Evolutionary conservation across 2,888 invertebrate genomes (phyloP), one percentile per base, ranked within the genome.

Genomic region (Acrocera orbiculus): DNA sequence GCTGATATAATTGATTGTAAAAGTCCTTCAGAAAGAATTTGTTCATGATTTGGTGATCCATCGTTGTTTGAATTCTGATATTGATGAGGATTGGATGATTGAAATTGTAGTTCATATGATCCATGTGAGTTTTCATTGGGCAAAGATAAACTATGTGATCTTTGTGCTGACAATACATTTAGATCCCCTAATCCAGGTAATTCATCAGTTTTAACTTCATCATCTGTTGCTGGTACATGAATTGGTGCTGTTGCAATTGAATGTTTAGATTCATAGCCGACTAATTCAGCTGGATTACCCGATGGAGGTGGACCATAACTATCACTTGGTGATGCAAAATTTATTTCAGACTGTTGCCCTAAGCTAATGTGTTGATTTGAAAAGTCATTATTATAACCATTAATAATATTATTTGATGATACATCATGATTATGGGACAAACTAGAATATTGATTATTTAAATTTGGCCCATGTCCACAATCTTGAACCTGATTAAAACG

Each of bases 1-100:
- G 83, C 85, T 39, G 78, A 73, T 3, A 86, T 54, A 35, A 86
- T 82, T 32, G 82, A 79, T 50, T 83, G 81, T 2, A 85, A 54
- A 1, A 86, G 61, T 2, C 78, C 82, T 49, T 82, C 76, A 0
- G 81, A 81, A 1, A 85, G 56, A 0, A 85, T 66, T 52, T 82
- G 78, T 10, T 77, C 76, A 46, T 85, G 83, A 9, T 62, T 57
- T 32, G 79, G 71, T 15, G 49, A 66, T 7, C 37, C 37, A 7
- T 37, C 33, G 13, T 11, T 25, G n/a, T 40, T 35, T 15, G 27
- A 6, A 26, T 13, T 11, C 0, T 42, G 30, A 5, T 40, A 35
- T 8, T 37, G 42, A 3, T 39, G 38, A 42, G 66, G 64, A 42
- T 73, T 69, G 1, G 77, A 73, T 0, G 77, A 64, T 48, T 80